phyloP scores from a whole-genome alignment of 2,113 vertebrate species.

The Cariama cristata region DNA sequence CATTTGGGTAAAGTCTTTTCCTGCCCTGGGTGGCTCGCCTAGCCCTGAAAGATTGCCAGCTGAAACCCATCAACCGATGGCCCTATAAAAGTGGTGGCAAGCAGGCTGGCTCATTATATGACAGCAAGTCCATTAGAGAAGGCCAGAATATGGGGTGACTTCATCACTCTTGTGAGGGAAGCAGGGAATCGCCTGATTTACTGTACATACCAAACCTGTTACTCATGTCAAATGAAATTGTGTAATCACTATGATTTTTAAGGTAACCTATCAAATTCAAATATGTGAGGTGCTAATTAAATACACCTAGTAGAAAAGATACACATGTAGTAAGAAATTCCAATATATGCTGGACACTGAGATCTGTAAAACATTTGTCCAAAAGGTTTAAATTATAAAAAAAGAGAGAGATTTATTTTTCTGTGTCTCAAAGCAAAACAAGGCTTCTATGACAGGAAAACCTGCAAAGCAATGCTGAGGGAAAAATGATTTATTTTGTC shows the following conservation, averaged over 20 bases:
- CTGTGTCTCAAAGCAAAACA: not conserved
- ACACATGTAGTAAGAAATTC: not conserved
- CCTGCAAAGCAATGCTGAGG: not conserved
- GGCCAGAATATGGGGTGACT: not conserved
- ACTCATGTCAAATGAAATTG: not conserved
- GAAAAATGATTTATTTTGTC: not conserved
- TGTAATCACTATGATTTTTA: not conserved
- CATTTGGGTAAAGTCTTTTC: not conserved
- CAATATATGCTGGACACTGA: not conserved
- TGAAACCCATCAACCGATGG: not conserved
- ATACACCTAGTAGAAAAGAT: not conserved
- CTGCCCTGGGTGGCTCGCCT: not conserved
- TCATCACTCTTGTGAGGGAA: not conserved
- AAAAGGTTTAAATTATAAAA: not conserved
- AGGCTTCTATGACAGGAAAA: not conserved
- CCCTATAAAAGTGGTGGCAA: not conserved
- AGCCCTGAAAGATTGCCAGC: not conserved
- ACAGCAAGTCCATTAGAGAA: not conserved
- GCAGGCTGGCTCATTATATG: not conserved
- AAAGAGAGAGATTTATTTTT: not conserved
- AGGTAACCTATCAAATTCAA: not conserved
- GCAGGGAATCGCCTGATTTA: not conserved
- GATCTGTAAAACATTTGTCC: not conserved
- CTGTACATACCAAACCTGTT: not conserved
- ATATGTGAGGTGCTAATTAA: not conserved